phyloP scores from a whole-genome alignment of 1,140 invertebrate genomes.

The Adelges cooleyi region DNA sequence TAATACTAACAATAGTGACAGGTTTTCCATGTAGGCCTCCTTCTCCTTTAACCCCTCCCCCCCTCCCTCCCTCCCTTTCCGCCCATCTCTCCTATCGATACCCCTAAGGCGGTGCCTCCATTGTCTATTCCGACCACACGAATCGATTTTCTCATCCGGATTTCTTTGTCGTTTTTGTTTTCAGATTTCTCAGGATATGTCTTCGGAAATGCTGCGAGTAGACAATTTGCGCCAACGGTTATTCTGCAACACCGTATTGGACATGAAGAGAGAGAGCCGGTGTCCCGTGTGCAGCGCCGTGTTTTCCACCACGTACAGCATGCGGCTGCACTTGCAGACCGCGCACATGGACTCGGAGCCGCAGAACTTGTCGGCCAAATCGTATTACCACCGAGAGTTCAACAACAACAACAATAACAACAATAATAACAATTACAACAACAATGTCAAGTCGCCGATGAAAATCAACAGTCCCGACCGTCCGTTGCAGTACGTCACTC shows the following conservation, averaged over 20 bases:
- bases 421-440: constrained; percentile 4
- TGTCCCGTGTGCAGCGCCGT: constrained; percentile 15
- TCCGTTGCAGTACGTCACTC: neutral
- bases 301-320: constrained; percentile 19
- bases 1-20: no score
- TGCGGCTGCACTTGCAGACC: constrained; percentile 16
- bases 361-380: neutral
- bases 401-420: constrained; percentile 15
- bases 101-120: no score
- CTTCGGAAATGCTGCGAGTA: constrained; percentile 21
- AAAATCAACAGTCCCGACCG: constrained; percentile 4
- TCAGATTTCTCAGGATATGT: constrained; percentile 13
- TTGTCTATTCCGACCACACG: no score
- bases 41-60: no score
- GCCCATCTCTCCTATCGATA: no score
- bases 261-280: constrained; percentile 4
- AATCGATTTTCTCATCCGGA: no score
- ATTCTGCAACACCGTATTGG: constrained; percentile 17
- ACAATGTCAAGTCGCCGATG: neutral
- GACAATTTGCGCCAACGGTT: constrained; percentile 19
- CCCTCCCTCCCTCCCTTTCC: no score
- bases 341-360: constrained; percentile 14
- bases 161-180: neutral
- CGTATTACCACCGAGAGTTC: neutral
- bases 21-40: no score